Evolutionary conservation across 2,888 invertebrate genomes (phyloP).

Genomic region (Melitaea athalia): DNA sequence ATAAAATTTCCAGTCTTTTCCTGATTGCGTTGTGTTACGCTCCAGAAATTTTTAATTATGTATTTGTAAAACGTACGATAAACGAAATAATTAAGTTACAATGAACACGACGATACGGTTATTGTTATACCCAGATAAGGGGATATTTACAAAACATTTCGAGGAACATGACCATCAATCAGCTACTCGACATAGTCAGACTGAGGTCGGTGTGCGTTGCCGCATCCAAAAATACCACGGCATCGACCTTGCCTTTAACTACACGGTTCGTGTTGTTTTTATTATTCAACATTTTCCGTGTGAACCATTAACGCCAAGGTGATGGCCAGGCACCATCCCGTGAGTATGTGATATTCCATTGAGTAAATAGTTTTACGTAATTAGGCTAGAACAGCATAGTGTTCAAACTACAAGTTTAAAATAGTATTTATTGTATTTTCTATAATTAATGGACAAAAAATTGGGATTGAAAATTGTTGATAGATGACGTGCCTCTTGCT

Average conservation of each 20-base stretch:
- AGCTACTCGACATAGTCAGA: slow-evolving; percentile 60
- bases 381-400: background rate
- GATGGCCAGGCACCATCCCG: slow-evolving; percentile 56
- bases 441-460: background rate
- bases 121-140: slow-evolving; percentile 3
- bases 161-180: slow-evolving; percentile 66
- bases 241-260: slow-evolving; percentile 76
- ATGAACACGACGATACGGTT: background rate
- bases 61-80: background rate
- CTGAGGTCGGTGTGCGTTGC: slow-evolving; percentile 59
- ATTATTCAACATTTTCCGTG: slow-evolving; percentile 67
- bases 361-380: background rate
- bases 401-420: background rate
- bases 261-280: slow-evolving; percentile 72
- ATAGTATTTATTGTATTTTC: no score
- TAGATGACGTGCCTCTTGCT: background rate
- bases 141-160: slow-evolving; percentile 55
- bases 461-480: background rate
- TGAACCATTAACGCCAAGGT: slow-evolving; percentile 67
- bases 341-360: slow-evolving; percentile 38
- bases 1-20: background rate
- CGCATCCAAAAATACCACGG: slow-evolving; percentile 74
- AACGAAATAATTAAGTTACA: background rate
- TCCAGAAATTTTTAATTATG: background rate
- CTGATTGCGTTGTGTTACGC: slow-evolving; percentile 6